Evolutionary conservation across 1,140 invertebrate genomes (phyloP).

Genomic region (Drosophila eugracilis): DNA sequence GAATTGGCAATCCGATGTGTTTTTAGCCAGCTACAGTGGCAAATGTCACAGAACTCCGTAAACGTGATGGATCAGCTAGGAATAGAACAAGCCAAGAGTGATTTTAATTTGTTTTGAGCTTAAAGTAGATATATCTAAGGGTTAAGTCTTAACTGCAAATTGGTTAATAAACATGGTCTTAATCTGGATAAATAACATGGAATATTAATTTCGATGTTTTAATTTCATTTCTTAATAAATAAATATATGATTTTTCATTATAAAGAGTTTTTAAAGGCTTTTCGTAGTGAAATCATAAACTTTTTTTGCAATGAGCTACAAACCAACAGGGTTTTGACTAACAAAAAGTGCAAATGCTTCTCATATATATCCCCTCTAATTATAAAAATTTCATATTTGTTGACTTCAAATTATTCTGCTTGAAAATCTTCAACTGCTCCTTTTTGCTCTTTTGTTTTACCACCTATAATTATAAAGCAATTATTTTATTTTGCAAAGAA

Average conservation of each 20-base stretch:
- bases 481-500: constrained; percentile 36
- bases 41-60: constrained; percentile 30
- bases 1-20: constrained; percentile 61
- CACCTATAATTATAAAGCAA: constrained; percentile 43
- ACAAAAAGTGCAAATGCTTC: background rate
- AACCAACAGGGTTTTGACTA: too few species aligned
- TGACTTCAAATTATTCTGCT: constrained; percentile 3
- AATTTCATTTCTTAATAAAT: too few species aligned
- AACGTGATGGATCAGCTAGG: constrained; percentile 30
- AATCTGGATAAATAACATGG: too few species aligned
- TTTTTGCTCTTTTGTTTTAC: constrained; percentile 7
- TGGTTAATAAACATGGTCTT: too few species aligned
- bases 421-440: constrained; percentile 14
- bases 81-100: constrained; percentile 1
- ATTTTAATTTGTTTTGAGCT: background rate
- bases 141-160: background rate
- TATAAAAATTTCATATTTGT: constrained; percentile 17
- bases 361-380: background rate
- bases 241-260: too few species aligned
- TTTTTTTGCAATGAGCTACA: background rate
- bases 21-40: constrained; percentile 39
- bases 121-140: background rate
- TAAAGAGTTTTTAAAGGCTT: too few species aligned
- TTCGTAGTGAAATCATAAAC: background rate
- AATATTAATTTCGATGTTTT: too few species aligned